Conservation (phyloP, 2,797 vertebrate species). For the Linurgus olivaceus region DNA sequence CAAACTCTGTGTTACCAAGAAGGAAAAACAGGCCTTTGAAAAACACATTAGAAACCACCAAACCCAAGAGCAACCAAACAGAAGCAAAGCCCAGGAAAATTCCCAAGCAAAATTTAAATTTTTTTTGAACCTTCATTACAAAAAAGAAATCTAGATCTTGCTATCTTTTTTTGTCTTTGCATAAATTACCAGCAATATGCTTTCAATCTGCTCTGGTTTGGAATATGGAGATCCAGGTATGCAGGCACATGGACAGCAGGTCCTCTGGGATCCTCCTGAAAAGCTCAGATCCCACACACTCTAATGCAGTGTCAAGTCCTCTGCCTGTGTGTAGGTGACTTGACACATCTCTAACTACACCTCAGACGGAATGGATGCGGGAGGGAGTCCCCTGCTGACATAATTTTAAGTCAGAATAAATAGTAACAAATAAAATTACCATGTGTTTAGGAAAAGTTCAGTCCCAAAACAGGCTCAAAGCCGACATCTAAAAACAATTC, state of each 20-base stretch:
- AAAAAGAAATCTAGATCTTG: neutral
- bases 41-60: neutral
- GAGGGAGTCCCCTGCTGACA: neutral
- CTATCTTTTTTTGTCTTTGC: neutral
- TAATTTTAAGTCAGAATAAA: neutral
- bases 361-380: neutral
- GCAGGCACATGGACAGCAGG: neutral
- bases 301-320: neutral
- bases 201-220: neutral
- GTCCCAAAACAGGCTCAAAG: neutral
- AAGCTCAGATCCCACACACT: neutral
- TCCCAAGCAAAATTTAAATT: neutral
- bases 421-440: neutral
- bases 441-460: neutral
- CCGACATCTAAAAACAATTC: neutral
- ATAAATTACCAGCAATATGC: neutral
- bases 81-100: neutral
- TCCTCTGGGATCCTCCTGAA: neutral
- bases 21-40: neutral
- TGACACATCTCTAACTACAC: neutral
- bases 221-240: neutral
- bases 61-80: neutral
- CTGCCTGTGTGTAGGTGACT: neutral
- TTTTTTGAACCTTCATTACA: neutral
- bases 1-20: neutral